Evolutionary conservation across 2,113 vertebrate species (phyloP), one percentile per base, ranked within the genome.

Genomic region (Psammodynastes pulverulentus): DNA sequence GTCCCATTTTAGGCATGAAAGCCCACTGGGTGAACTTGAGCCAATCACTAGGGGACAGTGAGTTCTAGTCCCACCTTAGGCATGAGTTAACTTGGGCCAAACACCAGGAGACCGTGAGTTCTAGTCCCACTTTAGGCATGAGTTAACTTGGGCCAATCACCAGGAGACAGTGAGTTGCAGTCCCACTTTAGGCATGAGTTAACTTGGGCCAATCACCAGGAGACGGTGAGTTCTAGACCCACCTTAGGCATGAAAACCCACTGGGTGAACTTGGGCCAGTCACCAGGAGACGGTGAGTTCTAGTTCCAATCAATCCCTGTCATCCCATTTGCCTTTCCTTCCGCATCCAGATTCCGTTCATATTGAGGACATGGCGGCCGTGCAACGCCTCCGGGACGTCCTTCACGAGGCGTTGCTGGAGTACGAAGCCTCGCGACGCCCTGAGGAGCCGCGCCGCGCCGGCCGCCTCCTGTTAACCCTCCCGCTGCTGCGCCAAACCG

Each of bases 341-440:
- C 85, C 43, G 39, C 48, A 88, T 43, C 39, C 95, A 99, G 98
- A 99, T 95, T 99, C 98, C 1, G 98, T 99, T 96, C 98, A 99
- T 96, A 99, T 99, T 0, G 98, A 99, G 96, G 98, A 99, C 84
- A 98, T 98, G 46, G 98, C 98, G 86, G 98, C 98, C 0, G 98
- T 99, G 95, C 98, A 98, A 95, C 98, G 98, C 97, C 97, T 99
- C 86, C 97, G 98, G 72, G 98, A 99, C 92, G 98, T 98, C 56
- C 97, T 99, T n/a, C 98, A 99, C 1, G 98, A 99, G 97, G 98
- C 98, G 51, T 96, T 99, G 95, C 96, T 98, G 96, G 98, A 99
- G 96, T 97, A 98, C 8, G 98, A 98, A 94, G 97, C 97, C 97
- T 93, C 98, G 95, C 1, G 97, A 96, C 0, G 93, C 15, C 91